Evolutionary conservation across 1,140 invertebrate genomes (phyloP).

Genomic region (Stenopsyche tienmushanensis): DNA sequence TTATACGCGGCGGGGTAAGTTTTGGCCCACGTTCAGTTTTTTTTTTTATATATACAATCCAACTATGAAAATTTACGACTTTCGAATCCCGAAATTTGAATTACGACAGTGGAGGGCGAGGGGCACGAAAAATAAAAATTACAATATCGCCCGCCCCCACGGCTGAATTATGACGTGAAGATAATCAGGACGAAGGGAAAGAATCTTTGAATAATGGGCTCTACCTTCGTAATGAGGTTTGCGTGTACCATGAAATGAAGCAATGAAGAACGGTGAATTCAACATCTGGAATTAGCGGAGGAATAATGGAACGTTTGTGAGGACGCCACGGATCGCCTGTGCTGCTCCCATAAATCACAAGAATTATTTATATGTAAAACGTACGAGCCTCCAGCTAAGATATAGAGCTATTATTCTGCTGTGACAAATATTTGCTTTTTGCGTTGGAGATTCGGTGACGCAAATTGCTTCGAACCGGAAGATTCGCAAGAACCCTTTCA

Average conservation of each 20-base stretch:
- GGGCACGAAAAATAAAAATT: not conserved
- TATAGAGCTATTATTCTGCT: no score
- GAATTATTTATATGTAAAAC: no score
- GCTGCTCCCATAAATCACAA: slow-evolving; percentile 17
- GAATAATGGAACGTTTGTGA: slow-evolving; percentile 12
- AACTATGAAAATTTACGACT: not conserved
- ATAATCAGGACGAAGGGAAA: slow-evolving; percentile 12
- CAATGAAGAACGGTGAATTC: not conserved
- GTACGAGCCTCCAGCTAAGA: no score
- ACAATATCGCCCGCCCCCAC: slow-evolving; percentile 10
- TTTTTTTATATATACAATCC: not conserved
- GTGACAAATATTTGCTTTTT: no score
- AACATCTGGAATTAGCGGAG: not conserved
- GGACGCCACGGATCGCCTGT: slow-evolving; percentile 2
- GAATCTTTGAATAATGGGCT: slow-evolving; percentile 22
- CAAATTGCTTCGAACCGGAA: no score
- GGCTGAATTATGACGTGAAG: slow-evolving; percentile 21
- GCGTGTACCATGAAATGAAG: slow-evolving; percentile 4
- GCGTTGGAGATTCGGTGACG: no score
- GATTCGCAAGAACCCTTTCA: no score
- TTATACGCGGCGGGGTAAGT: not conserved
- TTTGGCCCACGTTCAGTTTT: not conserved
- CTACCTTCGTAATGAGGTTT: slow-evolving; percentile 17
- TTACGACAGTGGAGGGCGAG: no score
- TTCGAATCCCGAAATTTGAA: no score